Conservation (phyloP, 2,113 vertebrate genomes). For the Ceyx cyanopectus region DNA sequence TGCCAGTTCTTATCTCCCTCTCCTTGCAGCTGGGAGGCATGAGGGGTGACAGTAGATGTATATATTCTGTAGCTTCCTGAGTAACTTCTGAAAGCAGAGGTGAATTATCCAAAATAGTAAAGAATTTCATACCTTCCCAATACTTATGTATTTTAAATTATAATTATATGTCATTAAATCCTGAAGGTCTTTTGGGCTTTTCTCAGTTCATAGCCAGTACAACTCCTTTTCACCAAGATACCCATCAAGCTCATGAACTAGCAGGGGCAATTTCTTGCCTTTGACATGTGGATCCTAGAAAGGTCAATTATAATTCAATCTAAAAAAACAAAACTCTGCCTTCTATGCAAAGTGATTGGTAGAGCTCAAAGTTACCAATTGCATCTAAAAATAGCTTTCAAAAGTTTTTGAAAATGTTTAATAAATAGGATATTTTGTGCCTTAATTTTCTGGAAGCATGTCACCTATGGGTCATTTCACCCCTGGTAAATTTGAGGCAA, state of each 20-base stretch:
- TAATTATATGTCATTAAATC: background rate
- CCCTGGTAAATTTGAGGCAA: background rate
- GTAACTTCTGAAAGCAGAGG: background rate
- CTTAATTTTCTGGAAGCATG: background rate
- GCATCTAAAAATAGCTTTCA: background rate
- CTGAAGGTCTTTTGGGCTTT: background rate
- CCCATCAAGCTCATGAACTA: background rate
- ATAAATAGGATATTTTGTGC: background rate
- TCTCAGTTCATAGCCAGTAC: background rate
- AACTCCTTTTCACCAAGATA: background rate
- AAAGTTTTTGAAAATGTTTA: background rate
- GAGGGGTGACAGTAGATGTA: background rate
- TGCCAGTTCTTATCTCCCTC: background rate
- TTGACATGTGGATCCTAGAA: background rate
- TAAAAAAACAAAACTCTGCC: background rate
- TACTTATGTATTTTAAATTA: background rate
- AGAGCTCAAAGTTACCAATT: background rate
- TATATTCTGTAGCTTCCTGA: background rate
- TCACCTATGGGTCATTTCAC: background rate
- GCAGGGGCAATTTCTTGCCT: background rate
- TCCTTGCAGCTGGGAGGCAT: background rate
- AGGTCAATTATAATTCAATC: background rate
- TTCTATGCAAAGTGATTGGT: background rate
- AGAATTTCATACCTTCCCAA: background rate
- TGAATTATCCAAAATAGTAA: background rate